A percentile compares a stretch with the other conserved stretches of the same genome.
Conservation (phyloP, 1,140 invertebrate genomes). For the Aplysia californica region DNA sequence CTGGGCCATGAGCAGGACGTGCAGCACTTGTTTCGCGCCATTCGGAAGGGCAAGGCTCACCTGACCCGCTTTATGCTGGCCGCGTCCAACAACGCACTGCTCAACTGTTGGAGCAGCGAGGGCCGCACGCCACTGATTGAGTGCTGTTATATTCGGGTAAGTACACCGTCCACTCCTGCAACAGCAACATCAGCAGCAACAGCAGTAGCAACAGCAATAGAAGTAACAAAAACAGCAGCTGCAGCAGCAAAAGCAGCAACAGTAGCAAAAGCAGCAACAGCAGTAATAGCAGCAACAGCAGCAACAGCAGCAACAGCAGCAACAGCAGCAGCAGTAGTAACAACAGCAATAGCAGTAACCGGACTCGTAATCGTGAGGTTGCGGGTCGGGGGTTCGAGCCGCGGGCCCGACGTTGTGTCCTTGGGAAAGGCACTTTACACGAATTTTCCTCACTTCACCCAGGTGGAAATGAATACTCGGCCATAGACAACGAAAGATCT, state of each 20-base stretch:
- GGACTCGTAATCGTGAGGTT: too few relatives aligned
- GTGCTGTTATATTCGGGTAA: conserved; percentile 53
- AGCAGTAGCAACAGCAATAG: background rate
- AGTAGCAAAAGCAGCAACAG: background rate
- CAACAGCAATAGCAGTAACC: too few relatives aligned
- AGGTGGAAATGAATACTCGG: too few relatives aligned
- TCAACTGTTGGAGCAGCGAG: conserved; percentile 47
- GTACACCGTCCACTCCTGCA: background rate
- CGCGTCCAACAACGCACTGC: conserved; percentile 43
- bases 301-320: background rate
- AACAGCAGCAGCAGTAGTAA: background rate
- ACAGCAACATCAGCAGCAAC: background rate
- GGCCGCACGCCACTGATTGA: conserved; percentile 51
- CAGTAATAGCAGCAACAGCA: background rate
- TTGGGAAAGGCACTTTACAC: too few relatives aligned
- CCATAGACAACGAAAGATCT: too few relatives aligned
- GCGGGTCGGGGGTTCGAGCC: too few relatives aligned
- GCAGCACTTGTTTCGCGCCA: conserved; percentile 50
- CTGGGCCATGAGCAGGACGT: conserved; percentile 3
- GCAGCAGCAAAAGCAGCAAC: background rate
- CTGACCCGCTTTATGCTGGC: conserved; percentile 55
- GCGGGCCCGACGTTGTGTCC: too few relatives aligned
- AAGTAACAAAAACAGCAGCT: background rate
- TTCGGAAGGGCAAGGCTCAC: conserved; percentile 49
- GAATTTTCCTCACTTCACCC: too few relatives aligned